Conservation (phyloP, 2,797 vertebrate species). For the Sebastes nivosus region DNA sequence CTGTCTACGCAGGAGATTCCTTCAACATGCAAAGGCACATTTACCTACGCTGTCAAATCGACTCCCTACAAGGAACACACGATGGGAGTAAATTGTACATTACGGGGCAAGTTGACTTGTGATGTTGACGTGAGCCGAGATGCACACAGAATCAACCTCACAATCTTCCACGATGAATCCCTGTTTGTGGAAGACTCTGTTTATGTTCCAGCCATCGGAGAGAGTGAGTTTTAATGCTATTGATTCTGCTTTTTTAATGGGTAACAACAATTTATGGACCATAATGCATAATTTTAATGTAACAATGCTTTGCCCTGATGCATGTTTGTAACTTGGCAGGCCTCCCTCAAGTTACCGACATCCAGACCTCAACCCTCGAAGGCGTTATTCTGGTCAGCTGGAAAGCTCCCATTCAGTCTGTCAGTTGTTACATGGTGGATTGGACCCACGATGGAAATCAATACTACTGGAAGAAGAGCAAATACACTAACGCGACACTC, state of each 20-base stretch:
- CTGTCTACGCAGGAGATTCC: slow-evolving; percentile 56
- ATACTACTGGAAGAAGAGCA: slow-evolving; percentile 65
- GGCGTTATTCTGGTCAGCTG: slow-evolving; percentile 63
- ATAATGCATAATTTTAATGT: not conserved
- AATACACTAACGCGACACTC: slow-evolving; percentile 50
- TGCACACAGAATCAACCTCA: slow-evolving; percentile 53
- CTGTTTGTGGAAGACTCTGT: slow-evolving; percentile 39
- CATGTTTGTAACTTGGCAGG: slow-evolving; percentile 20
- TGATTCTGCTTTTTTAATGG: slow-evolving; percentile 1
- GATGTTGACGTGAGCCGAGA: slow-evolving; percentile 44
- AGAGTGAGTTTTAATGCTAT: slow-evolving; percentile 61
- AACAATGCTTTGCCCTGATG: not conserved
- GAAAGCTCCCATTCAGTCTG: slow-evolving; percentile 47
- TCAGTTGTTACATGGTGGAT: slow-evolving; percentile 71
- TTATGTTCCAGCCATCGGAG: slow-evolving; percentile 62
- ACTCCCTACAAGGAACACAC: not conserved
- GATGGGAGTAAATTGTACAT: not conserved
- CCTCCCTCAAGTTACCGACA: slow-evolving; percentile 46
- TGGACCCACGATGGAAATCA: slow-evolving; percentile 66
- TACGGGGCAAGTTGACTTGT: slow-evolving; percentile 26
- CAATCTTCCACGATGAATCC: not conserved
- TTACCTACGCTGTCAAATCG: slow-evolving; percentile 32
- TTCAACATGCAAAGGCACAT: slow-evolving; percentile 48
- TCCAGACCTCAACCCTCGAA: slow-evolving; percentile 15
- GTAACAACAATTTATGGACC: not conserved